These are phyloP conservation scores for Siderastrea radians DNA, from an alignment of 92 coral and sea anemone species.

Conservation along the genomic window DNA sequence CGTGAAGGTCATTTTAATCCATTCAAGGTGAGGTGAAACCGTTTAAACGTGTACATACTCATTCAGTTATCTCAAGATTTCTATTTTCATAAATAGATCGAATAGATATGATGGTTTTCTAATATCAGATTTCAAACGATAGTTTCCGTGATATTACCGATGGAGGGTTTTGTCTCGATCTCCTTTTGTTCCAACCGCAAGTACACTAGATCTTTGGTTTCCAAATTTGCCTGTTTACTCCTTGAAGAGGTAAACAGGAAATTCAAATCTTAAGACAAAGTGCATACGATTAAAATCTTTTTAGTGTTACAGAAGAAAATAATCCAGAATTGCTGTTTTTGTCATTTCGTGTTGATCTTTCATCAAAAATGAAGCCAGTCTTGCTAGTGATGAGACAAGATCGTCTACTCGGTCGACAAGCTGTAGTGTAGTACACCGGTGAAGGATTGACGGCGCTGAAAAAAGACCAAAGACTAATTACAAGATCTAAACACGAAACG, in stretches of 20 bases:
- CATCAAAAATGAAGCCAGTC: slow-evolving; percentile 4
- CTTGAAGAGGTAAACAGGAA: slow-evolving; percentile 8
- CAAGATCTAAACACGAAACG: slow-evolving; percentile 45
- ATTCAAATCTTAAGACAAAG: not conserved
- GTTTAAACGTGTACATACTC: not conserved
- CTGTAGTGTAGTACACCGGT: not conserved
- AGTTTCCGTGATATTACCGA: slow-evolving; percentile 29
- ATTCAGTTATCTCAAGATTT: slow-evolving; percentile 33
- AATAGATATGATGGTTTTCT: slow-evolving; percentile 22
- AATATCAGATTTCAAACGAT: slow-evolving; percentile 33
- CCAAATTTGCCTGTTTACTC: not conserved
- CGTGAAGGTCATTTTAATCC: not conserved
- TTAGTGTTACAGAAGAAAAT: not conserved
- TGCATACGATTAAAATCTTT: not conserved
- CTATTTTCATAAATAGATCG: not conserved
- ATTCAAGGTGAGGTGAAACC: not conserved
- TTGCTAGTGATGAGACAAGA: not conserved
- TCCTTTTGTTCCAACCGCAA: not conserved
- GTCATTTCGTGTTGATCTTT: slow-evolving; percentile 10
- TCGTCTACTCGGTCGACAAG: not conserved
- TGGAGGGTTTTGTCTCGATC: not conserved
- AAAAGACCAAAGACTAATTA: slow-evolving; percentile 19
- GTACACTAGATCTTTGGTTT: not conserved
- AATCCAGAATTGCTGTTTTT: not conserved
- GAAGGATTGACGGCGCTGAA: not conserved